A percentile compares a stretch with the other conserved stretches of the same genome.
phyloP scores from a whole-genome alignment of 2,888 invertebrate genomes.

The Syrphus vitripennis region DNA sequence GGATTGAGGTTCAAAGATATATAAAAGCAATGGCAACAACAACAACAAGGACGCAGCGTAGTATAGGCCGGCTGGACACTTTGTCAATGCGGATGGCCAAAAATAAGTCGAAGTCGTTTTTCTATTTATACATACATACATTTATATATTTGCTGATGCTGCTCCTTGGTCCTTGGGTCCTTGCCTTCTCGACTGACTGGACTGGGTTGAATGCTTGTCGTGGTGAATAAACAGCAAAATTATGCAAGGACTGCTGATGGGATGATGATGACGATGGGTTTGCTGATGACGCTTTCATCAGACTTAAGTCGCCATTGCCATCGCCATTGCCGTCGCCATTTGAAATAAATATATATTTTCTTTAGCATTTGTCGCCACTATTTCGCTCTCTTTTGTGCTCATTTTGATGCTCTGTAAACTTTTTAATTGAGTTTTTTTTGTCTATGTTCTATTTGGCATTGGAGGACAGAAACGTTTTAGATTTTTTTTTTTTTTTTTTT shows the following conservation, averaged over 20 bases:
- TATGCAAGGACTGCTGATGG: conserved; percentile 44
- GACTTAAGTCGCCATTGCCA: conserved; percentile 17
- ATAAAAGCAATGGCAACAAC: not conserved
- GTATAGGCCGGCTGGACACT: not conserved
- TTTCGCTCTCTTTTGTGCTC: conserved; percentile 33
- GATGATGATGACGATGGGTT: conserved; percentile 43
- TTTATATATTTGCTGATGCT: conserved; percentile 62
- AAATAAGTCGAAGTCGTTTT: conserved; percentile 13
- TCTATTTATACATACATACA: no score
- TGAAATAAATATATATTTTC: not conserved
- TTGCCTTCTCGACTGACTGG: not conserved
- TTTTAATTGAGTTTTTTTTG: conserved; percentile 67
- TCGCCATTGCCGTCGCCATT: conserved; percentile 19
- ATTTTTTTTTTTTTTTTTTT: not conserved
- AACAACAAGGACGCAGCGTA: not conserved
- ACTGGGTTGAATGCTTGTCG: conserved; percentile 34
- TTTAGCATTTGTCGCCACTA: conserved; percentile 19
- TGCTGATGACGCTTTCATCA: conserved; percentile 51
- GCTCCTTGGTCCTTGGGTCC: conserved; percentile 11
- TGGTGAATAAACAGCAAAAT: conserved; percentile 47
- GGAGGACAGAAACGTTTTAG: conserved; percentile 53
- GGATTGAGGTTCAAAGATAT: not conserved
- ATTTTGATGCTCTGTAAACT: conserved; percentile 61
- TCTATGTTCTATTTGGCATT: conserved; percentile 25
- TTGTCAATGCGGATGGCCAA: conserved; percentile 9